A percentile compares a stretch with the other conserved stretches of the same genome.
Conservation (phyloP, 2,797 vertebrate genomes). For the Rhynchotus rufescens region DNA sequence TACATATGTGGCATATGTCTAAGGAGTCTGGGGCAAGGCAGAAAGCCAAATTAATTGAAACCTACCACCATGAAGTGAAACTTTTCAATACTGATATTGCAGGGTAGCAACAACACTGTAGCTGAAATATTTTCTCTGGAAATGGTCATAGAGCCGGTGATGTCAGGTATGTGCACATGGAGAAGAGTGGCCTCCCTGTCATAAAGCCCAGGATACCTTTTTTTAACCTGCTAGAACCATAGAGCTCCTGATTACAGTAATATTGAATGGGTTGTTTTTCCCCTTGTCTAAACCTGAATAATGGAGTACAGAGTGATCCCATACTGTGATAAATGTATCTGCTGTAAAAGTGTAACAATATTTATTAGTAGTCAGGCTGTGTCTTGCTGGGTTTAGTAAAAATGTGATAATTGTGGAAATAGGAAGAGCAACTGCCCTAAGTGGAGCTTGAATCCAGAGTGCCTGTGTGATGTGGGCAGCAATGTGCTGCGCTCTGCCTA, state of each 20-base stretch:
- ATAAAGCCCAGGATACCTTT: background rate
- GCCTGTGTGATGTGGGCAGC: slow-evolving; percentile 13
- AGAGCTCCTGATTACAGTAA: background rate
- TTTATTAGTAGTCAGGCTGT: background rate
- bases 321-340: background rate
- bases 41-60: background rate
- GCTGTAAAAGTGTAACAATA: background rate
- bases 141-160: background rate
- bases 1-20: background rate
- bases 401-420: background rate
- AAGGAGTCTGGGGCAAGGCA: background rate
- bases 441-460: background rate
- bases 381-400: background rate
- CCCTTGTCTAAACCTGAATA: background rate
- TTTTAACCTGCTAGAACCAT: background rate
- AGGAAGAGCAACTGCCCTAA: no score
- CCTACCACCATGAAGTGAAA: background rate
- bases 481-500: slow-evolving; percentile 42
- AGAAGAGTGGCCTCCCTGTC: background rate
- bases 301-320: background rate
- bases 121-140: no score
- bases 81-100: background rate
- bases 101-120: background rate
- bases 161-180: no score
- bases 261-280: background rate